These are phyloP conservation scores for Notothenia rossii DNA, from an alignment of 2,113 vertebrate genomes.

Conservation along the genomic window DNA sequence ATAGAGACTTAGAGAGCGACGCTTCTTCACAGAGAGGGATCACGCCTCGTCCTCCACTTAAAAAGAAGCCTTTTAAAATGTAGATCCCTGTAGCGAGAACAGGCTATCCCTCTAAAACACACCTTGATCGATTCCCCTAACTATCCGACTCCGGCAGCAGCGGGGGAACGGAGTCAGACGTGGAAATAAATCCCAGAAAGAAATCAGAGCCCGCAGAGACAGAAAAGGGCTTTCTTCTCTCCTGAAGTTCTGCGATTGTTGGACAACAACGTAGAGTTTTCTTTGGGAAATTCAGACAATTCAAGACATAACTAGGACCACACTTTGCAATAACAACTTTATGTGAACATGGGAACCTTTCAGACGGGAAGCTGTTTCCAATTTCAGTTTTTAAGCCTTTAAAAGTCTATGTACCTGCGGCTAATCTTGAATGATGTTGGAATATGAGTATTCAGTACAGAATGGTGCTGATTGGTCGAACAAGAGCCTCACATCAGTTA, in stretches of 20 bases:
- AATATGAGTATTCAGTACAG: background rate
- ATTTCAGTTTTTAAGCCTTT: background rate
- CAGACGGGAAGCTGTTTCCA: background rate
- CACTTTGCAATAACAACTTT: background rate
- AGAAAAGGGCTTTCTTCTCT: background rate
- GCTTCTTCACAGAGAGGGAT: conserved; percentile 67
- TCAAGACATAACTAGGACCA: background rate
- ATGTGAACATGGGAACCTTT: background rate
- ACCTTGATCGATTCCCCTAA: conserved; percentile 64
- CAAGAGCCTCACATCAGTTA: too few species aligned
- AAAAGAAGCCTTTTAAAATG: conserved; percentile 74
- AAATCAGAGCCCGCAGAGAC: conserved; percentile 20
- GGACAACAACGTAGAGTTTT: background rate
- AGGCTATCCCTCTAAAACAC: conserved; percentile 57
- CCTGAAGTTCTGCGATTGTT: background rate
- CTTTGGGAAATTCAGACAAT: background rate
- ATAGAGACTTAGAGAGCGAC: conserved; percentile 67
- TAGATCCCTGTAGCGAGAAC: conserved; percentile 69
- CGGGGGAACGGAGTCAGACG: conserved; percentile 17
- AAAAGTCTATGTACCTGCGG: background rate
- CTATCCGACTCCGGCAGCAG: conserved; percentile 44
- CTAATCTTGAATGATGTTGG: background rate
- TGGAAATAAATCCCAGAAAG: conserved; percentile 41
- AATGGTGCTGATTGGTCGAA: background rate
- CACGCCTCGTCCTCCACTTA: conserved; percentile 64